Conservation (phyloP, 2,888 invertebrate genomes). For the Brenthis hecate region DNA sequence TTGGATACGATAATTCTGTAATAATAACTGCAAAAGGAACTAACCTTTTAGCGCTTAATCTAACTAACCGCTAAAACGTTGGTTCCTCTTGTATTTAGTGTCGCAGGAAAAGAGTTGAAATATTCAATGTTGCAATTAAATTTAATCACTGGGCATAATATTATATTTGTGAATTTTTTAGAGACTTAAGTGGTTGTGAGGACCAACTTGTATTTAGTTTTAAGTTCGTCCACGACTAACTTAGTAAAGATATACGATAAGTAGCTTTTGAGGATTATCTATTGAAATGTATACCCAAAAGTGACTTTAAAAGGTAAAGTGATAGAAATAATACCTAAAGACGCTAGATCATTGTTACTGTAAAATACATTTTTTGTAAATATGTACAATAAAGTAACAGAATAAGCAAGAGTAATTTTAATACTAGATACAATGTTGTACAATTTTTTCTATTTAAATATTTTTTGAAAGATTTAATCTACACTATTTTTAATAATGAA, state of each 20-base stretch:
- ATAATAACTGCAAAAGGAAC: background rate
- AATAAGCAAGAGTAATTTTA: constrained; percentile 74
- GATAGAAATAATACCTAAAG: constrained; percentile 81
- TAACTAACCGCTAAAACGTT: no score
- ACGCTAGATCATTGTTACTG: constrained; percentile 82
- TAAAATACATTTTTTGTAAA: constrained; percentile 79
- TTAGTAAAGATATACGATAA: constrained; percentile 42
- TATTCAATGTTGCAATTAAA: background rate
- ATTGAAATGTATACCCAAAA: constrained; percentile 43
- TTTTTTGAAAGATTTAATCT: constrained; percentile 81
- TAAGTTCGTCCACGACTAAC: constrained; percentile 42
- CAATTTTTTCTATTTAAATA: constrained; percentile 78
- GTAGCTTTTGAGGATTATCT: constrained; percentile 46
- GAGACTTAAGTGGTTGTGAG: constrained; percentile 64
- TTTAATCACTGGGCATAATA: constrained; percentile 28
- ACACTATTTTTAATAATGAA: constrained; percentile 79
- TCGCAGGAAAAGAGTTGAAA: background rate
- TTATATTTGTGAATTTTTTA: constrained; percentile 46
- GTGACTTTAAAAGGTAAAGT: constrained; percentile 65
- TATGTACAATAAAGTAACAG: constrained; percentile 79
- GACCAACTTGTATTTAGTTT: constrained; percentile 45
- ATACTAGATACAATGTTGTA: constrained; percentile 81
- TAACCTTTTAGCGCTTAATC: background rate
- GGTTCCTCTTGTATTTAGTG: background rate
- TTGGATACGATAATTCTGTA: constrained; percentile 11